These are phyloP conservation scores for Auanema sp. DNA, from an alignment of 2,888 invertebrate species.

Conservation along the genomic window DNA sequence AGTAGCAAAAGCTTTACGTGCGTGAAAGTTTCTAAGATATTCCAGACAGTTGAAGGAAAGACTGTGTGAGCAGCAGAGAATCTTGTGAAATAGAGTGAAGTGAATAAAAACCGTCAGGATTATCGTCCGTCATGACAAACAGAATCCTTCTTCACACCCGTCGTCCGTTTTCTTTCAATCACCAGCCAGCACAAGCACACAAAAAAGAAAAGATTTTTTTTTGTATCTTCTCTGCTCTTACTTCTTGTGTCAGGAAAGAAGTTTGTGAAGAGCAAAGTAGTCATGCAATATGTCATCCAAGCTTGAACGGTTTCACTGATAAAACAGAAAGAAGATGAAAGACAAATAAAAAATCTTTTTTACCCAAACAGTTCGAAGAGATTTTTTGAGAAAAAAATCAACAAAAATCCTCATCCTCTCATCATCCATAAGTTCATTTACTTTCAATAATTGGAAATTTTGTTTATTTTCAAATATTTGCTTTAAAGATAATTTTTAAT, in stretches of 20 bases:
- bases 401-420: constrained; percentile 6
- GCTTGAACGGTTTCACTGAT: no score
- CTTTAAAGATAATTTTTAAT: no score
- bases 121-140: background rate
- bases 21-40: constrained; percentile 13
- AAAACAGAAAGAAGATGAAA: background rate
- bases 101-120: background rate
- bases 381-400: constrained; percentile 10
- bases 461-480: constrained; percentile 4
- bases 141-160: background rate
- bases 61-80: constrained; percentile 11
- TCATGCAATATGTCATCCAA: no score
- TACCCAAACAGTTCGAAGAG: constrained; percentile 2
- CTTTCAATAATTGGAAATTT: background rate
- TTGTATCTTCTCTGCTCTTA: background rate
- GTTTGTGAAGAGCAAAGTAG: background rate
- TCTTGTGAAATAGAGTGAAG: background rate
- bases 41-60: constrained; percentile 11
- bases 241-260: constrained; percentile 5
- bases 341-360: background rate
- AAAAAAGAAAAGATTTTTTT: background rate
- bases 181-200: no score
- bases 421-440: background rate
- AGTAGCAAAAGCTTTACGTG: background rate
- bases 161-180: no score